Conservation (phyloP, 2,797 vertebrate genomes). For the Amniataba percoides region DNA sequence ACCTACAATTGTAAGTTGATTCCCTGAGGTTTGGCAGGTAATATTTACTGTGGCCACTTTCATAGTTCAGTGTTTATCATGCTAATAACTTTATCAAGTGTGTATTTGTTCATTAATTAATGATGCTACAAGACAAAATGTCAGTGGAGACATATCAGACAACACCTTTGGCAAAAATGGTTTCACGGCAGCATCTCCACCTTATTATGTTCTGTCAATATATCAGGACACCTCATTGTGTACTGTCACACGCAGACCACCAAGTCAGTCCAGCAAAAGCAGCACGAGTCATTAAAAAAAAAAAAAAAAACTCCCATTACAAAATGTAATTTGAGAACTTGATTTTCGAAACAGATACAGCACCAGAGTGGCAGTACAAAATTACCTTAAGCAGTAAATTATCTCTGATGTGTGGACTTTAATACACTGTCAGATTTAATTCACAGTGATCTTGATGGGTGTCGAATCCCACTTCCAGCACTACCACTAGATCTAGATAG, state of each 20-base stretch:
- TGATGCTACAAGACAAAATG: background rate
- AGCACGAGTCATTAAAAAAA: background rate
- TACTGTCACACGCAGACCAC: background rate
- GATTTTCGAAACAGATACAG: background rate
- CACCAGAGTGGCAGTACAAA: background rate
- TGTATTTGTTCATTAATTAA: background rate
- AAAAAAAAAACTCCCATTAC: too few relatives aligned
- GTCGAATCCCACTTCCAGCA: background rate
- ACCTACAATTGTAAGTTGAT: background rate
- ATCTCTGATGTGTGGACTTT: conserved; percentile 6
- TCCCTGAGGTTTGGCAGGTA: background rate
- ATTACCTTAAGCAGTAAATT: conserved; percentile 8
- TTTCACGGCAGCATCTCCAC: background rate
- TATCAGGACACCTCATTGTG: too few relatives aligned
- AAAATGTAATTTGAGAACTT: background rate
- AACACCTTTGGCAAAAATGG: background rate
- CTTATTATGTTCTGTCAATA: background rate
- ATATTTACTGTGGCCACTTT: background rate
- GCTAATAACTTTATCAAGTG: background rate
- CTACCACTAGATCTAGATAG: background rate
- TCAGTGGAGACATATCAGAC: background rate
- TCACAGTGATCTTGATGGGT: conserved; percentile 15
- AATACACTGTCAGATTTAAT: conserved; percentile 33
- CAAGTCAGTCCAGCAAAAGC: background rate
- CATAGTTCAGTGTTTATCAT: background rate